Evolutionary conservation across 1,140 invertebrate species (phyloP), one percentile per base, ranked within the genome.

Genomic region (Cotesia vestalis): DNA sequence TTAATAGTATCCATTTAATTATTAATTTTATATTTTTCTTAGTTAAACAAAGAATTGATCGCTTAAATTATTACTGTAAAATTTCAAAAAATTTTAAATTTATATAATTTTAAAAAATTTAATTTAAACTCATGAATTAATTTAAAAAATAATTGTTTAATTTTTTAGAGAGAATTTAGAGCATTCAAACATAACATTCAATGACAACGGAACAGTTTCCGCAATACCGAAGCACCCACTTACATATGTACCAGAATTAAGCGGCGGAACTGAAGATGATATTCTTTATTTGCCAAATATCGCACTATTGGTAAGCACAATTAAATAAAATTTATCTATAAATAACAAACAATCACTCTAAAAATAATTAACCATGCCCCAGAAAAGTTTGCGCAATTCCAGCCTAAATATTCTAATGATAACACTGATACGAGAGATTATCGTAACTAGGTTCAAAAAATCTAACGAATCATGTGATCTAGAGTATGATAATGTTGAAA

Each of bases 271-370:
- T 40, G 89, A 89, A 61, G 92, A 96, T 78, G 95, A 98, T 79
- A 83, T 92, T 0, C 84, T 97, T 5, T 89, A 91, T 5, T 88
- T 97, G 74, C 92, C 96, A 0, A 96, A 98, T 80, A 95, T 97
- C 72, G 95, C 96, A 5, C 88, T 97, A 78, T 81, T 97, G 90
- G 95, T 97, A 85, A 93, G 92, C 90, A 14, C 51, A 38, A 66
- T 20, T 59, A 38, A 38, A 40, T 46, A 51, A 27, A 27, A 27
- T 27, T 27, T 27, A 27, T 27, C 9, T 9, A 40, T 40, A 40
- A 40, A 40, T 46, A 46, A 46, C 40, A 46, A 46, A 46, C 40
- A 46, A 9, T 46, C 6, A 8, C 6, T 46, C 11, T 46, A 9
- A 68, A 36, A 68, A 53, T 35, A 59, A 46, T 55, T 9, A 11